Evolutionary conservation across 2,888 invertebrate genomes (phyloP), one percentile per base, ranked within the genome.

Genomic region (Epiblema foenella): DNA sequence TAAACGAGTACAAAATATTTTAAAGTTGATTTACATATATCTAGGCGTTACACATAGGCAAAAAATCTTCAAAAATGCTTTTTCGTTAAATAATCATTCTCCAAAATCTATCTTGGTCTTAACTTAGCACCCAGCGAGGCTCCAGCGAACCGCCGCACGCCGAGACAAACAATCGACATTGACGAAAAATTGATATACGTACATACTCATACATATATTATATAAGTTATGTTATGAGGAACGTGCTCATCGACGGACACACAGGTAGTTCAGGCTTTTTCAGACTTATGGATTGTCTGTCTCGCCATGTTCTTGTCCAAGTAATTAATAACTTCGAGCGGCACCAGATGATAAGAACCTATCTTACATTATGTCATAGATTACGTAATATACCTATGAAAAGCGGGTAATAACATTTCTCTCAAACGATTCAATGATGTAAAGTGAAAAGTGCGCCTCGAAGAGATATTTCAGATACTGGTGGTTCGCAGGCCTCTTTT

Each of bases 111-210:
- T 85, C 82, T 89, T 89, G 89, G 89, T 90, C 89, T 86, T 88
- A 85, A 82, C 88, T 82, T 88, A 89, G 89, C 89, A 90, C 90
- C 89, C 84, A 83, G 82, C 85, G 82, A 83, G 79, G 76, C 76
- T 73, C 65, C 58, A 68, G 73, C 75, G 54, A 51, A 69, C 74
- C 68, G 37, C 42, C 37, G n/a, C 58, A 29, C 17, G 24, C 18
- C 54, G 42, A 60, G 29, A 10, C 56, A 54, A 46, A 64, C 17
- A 52, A 29, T 51, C 63, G 17, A 12, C 18, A 37, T 69, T 17
- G 4, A 62, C 18, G 9, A 18, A 51, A 51, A 24, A 12, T 33
- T 12, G 7, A 58, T 37, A 54, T 24, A 10, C 8, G 2, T 20
- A 42, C 20, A 52, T 20, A n/a, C n/a, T n/a, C n/a, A n/a, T n/a